Conservation (phyloP, 2,113 vertebrate species). For the Stomatorhinus ivindoensis region DNA sequence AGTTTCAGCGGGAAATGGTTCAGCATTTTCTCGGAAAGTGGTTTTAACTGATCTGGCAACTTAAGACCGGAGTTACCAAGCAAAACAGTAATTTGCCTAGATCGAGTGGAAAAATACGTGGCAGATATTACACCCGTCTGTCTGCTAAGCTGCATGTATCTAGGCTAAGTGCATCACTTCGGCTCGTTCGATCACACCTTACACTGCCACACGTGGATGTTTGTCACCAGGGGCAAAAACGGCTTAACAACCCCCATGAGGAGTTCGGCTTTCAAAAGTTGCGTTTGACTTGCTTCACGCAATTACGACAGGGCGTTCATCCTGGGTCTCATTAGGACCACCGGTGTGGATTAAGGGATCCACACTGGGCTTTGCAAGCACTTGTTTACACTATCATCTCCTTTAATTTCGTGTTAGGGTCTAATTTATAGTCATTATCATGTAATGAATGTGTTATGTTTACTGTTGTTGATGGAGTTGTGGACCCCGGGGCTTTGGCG, state of each 20-base stretch:
- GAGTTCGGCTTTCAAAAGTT: neutral
- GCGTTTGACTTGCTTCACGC: neutral
- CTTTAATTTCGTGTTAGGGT: neutral
- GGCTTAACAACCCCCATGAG: neutral
- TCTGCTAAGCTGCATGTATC: neutral
- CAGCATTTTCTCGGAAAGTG: neutral
- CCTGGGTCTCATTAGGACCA: conserved; percentile 2
- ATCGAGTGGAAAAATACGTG: neutral
- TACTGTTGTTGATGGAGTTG: neutral
- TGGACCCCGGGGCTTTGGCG: neutral
- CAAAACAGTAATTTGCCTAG: neutral
- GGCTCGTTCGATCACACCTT: neutral
- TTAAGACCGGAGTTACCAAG: neutral
- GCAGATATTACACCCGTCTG: neutral
- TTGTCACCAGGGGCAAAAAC: neutral
- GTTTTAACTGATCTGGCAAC: neutral
- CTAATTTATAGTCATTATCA: conserved; percentile 9
- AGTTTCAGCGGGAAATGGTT: neutral
- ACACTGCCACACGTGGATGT: neutral
- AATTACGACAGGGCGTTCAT: neutral
- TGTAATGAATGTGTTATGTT: conserved; percentile 11
- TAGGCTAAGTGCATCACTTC: neutral
- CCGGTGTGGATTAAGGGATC: neutral
- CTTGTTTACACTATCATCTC: conserved; percentile 14
- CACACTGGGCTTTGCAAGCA: neutral